Percentiles rank a stretch among this genome's conserved stretches.
Conservation (phyloP, 2,113 vertebrate genomes). For the Illadopsis cleaveri region DNA sequence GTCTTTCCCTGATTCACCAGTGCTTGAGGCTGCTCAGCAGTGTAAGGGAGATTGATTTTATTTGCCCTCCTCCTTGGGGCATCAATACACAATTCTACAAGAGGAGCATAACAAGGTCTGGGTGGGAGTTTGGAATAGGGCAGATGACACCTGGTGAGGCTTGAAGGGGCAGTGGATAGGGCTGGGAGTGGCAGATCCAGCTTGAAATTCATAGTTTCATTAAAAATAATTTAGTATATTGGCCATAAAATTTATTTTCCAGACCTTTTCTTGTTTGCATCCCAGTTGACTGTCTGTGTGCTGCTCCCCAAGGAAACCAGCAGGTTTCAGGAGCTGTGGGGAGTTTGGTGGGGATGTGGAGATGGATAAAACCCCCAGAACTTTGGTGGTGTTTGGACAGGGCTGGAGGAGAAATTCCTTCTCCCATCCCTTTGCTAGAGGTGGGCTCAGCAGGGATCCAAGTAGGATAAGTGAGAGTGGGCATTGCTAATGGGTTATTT, state of each 20-base stretch:
- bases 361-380: not conserved
- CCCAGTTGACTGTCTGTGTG: not conserved
- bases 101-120: not conserved
- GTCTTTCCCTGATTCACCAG: not conserved
- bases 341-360: not conserved
- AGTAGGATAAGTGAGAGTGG: not conserved
- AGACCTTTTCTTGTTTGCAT: not conserved
- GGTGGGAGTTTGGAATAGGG: not conserved
- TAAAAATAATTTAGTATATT: not conserved
- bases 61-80: conserved; percentile 13
- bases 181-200: not conserved
- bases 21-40: conserved; percentile 40
- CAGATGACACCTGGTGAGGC: not conserved
- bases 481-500: not conserved
- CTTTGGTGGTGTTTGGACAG: not conserved
- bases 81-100: not conserved
- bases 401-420: not conserved
- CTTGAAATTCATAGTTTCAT: not conserved
- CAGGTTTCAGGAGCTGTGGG: not conserved
- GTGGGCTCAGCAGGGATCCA: not conserved
- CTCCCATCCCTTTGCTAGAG: not conserved
- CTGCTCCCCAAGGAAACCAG: not conserved
- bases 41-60: not conserved
- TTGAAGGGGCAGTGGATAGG: not conserved
- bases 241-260: not conserved